Conservation (phyloP, 2,113 vertebrate species). For the Campylomormyrus numenius region DNA sequence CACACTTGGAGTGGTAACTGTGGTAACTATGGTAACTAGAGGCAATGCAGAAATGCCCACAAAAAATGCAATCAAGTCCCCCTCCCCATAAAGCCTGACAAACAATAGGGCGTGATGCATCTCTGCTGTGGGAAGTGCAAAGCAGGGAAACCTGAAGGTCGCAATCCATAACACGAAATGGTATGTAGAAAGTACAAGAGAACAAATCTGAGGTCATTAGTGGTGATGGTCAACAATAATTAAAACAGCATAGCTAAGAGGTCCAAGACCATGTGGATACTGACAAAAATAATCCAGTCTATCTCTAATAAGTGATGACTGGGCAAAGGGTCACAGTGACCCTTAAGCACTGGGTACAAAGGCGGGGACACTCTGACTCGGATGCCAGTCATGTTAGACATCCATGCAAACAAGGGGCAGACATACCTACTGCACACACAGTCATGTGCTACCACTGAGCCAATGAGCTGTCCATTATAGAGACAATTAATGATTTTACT, state of each 20-base stretch:
- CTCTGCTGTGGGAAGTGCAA: neutral
- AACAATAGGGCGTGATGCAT: neutral
- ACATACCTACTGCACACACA: neutral
- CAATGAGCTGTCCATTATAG: neutral
- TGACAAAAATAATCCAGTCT: no score
- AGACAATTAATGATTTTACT: neutral
- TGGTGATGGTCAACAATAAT: neutral
- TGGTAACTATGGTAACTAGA: slow-evolving; percentile 24
- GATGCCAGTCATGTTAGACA: neutral
- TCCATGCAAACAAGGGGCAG: neutral
- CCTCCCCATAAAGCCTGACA: neutral
- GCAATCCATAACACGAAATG: neutral
- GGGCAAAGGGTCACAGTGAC: no score
- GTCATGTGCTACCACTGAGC: neutral
- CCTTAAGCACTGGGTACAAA: no score
- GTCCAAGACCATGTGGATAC: no score
- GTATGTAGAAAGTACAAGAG: neutral
- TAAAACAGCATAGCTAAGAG: no score
- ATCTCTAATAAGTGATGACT: no score
- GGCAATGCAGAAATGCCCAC: slow-evolving; percentile 23
- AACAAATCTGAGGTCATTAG: neutral
- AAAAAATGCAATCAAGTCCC: slow-evolving; percentile 22
- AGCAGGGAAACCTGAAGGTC: neutral
- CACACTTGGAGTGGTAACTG: slow-evolving; percentile 18
- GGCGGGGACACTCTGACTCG: neutral